These are phyloP conservation scores for Calephelis perditalis DNA, from an alignment of 2,888 invertebrate species.

Conservation along the genomic window DNA sequence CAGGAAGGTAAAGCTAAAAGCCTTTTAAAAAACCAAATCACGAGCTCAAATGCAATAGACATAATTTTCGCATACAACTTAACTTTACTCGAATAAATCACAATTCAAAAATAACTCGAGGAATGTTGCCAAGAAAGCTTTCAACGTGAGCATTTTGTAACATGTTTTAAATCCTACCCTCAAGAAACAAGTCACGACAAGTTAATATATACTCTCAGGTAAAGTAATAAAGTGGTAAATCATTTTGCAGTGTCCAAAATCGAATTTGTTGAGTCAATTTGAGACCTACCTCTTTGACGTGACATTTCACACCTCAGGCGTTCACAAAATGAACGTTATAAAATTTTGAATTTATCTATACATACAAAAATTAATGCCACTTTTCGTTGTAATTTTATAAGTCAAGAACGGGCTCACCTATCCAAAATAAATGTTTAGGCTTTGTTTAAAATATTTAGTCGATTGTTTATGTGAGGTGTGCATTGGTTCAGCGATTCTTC, in stretches of 20 bases:
- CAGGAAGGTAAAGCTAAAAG: not conserved
- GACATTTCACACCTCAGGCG: not conserved
- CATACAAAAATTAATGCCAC: no score
- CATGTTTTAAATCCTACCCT: slow-evolving; percentile 65
- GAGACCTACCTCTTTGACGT: not conserved
- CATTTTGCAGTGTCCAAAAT: not conserved
- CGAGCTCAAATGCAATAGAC: slow-evolving; percentile 12
- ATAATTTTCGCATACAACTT: slow-evolving; percentile 20
- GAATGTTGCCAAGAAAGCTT: slow-evolving; percentile 67
- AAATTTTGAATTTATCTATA: no score
- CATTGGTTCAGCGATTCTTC: no score
- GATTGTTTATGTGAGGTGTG: no score
- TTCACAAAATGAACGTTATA: not conserved
- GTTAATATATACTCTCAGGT: slow-evolving; percentile 32
- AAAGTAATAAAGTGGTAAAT: slow-evolving; percentile 2
- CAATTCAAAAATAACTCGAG: slow-evolving; percentile 61
- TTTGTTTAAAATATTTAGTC: no score
- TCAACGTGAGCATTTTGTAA: slow-evolving; percentile 62
- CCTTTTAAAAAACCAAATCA: slow-evolving; percentile 6
- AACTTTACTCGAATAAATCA: slow-evolving; percentile 48
- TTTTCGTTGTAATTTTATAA: no score
- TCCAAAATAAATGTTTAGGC: no score
- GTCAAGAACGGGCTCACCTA: no score
- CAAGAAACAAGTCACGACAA: slow-evolving; percentile 40
- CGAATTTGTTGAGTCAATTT: slow-evolving; percentile 12